Conservation (phyloP, 1,140 invertebrate species). For the Bacillus rossius region DNA sequence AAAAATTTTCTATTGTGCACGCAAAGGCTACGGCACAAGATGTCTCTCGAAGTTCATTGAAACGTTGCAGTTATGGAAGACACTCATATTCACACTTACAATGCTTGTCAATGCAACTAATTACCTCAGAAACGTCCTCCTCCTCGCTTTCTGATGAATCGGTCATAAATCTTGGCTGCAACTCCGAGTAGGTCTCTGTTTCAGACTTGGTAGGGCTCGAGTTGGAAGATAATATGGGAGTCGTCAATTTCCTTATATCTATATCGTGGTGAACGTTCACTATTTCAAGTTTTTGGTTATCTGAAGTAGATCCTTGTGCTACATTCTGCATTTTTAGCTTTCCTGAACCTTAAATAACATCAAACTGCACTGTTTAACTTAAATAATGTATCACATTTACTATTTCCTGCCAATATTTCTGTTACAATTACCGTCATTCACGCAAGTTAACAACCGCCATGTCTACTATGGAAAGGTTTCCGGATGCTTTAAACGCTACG, state of each 20-base stretch:
- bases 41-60: conserved; percentile 30
- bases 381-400: conserved; percentile 25
- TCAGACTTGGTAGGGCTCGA: conserved; percentile 67
- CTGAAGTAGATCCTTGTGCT: conserved; percentile 63
- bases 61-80: conserved; percentile 14
- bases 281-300: conserved; percentile 73
- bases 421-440: conserved; percentile 55
- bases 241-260: conserved; percentile 56
- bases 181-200: conserved; percentile 69
- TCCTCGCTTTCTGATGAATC: conserved; percentile 89
- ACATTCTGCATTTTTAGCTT: conserved; percentile 86
- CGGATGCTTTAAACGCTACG: conserved; percentile 15
- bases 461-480: conserved; percentile 51
- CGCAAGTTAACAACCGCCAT: conserved; percentile 64
- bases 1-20: neutral
- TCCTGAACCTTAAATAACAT: conserved; percentile 54
- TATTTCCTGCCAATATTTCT: conserved; percentile 32
- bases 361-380: conserved; percentile 16
- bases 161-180: conserved; percentile 74
- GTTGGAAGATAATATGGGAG: conserved; percentile 51
- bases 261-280: conserved; percentile 48
- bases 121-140: conserved; percentile 88
- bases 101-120: conserved; percentile 2
- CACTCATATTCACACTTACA: conserved; percentile 8
- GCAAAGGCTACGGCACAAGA: conserved; percentile 24